Evolutionary conservation across 2,113 vertebrate genomes (phyloP).

Genomic region (Gavia stellata): DNA sequence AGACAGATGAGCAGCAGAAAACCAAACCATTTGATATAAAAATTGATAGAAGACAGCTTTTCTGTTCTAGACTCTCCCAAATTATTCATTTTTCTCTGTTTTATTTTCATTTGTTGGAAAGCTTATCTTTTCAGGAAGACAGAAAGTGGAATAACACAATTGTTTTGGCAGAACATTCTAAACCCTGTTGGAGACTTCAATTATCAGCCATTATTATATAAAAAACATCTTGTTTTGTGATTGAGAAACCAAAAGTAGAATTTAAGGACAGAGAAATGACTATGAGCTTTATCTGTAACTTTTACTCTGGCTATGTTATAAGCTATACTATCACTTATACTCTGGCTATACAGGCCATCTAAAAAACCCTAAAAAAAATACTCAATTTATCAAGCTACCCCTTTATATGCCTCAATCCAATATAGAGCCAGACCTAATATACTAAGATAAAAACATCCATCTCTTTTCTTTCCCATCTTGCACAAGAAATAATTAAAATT

Average conservation of each 20-base stretch:
- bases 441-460: not conserved
- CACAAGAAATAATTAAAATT: not conserved
- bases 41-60: not conserved
- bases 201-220: not conserved
- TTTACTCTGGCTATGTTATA: not conserved
- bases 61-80: not conserved
- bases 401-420: not conserved
- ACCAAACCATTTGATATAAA: not conserved
- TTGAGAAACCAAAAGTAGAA: constrained; percentile 11
- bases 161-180: not conserved
- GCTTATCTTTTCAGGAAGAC: not conserved
- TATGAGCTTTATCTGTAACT: not conserved
- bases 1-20: not conserved
- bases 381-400: not conserved
- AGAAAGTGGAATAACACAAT: not conserved
- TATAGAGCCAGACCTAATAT: not conserved
- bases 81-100: not conserved
- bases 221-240: not conserved
- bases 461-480: not conserved
- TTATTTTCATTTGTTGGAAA: not conserved
- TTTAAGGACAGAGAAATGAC: not conserved
- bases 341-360: not conserved
- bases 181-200: not conserved
- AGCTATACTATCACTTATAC: not conserved
- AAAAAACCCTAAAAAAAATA: not conserved